A percentile compares a stretch with the other conserved stretches of the same genome.
Conservation (phyloP, 2,113 vertebrate species). For the Zootoca vivipara region DNA sequence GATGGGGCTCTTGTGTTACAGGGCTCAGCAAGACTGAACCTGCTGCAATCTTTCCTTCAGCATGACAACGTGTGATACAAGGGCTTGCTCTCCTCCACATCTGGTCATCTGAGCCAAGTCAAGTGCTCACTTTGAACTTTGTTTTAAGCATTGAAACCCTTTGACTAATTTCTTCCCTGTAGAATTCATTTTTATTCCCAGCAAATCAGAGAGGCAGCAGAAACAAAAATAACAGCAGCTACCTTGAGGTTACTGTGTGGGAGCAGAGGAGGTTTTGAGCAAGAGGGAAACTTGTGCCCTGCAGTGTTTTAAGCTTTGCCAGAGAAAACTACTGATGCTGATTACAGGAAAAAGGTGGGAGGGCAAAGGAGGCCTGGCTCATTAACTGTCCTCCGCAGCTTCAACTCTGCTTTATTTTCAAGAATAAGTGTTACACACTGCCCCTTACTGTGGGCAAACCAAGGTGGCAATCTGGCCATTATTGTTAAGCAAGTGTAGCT, state of each 20-base stretch:
- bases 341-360: background rate
- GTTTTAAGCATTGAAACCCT: background rate
- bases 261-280: background rate
- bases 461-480: background rate
- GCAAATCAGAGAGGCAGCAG: background rate
- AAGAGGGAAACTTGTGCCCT: background rate
- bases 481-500: background rate
- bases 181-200: background rate
- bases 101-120: background rate
- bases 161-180: background rate
- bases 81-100: background rate
- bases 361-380: background rate
- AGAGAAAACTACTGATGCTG: background rate
- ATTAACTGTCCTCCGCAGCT: background rate
- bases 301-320: constrained; percentile 4
- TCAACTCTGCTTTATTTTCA: background rate
- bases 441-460: background rate
- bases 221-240: background rate
- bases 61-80: background rate
- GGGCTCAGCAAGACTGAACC: background rate
- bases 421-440: background rate
- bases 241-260: background rate
- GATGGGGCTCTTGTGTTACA: background rate
- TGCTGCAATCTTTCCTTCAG: background rate
- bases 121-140: background rate